Evolutionary conservation across 2,797 vertebrate species (phyloP).

Genomic region (Clarias platycephalus): DNA sequence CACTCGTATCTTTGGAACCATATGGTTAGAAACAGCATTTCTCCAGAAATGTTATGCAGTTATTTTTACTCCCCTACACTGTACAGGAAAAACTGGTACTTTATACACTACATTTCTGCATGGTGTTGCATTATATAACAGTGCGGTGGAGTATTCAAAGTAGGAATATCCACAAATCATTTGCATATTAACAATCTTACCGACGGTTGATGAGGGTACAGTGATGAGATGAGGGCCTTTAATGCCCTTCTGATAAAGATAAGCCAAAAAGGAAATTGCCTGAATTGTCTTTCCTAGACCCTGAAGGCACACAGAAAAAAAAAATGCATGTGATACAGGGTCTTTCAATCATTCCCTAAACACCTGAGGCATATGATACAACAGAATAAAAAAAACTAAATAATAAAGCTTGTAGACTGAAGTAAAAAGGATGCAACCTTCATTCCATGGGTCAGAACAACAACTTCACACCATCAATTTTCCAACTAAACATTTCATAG

Average conservation of each 20-base stretch:
- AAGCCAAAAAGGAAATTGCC: slow-evolving; percentile 91
- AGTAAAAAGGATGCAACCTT: not conserved
- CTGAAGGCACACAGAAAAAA: slow-evolving; percentile 64
- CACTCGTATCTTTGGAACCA: no score
- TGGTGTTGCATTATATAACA: no score
- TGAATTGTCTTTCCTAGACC: slow-evolving; percentile 98
- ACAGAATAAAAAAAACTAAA: not conserved
- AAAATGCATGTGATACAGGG: not conserved
- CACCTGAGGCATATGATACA: not conserved
- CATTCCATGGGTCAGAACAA: not conserved
- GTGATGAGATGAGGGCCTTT: slow-evolving; percentile 89
- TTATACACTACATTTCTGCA: no score
- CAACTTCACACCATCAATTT: not conserved
- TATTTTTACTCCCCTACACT: no score
- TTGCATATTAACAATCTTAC: slow-evolving; percentile 66
- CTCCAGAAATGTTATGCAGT: no score
- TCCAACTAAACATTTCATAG: not conserved
- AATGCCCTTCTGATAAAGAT: slow-evolving; percentile 83
- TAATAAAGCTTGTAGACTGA: not conserved
- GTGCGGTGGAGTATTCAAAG: no score
- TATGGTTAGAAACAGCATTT: no score
- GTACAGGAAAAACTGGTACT: no score
- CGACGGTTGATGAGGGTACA: slow-evolving; percentile 93
- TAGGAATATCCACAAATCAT: no score
- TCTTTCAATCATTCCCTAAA: not conserved